Base-by-base conservation (phyloP, 2,888 invertebrate species). In the Pelosia muscerda region DNA sequence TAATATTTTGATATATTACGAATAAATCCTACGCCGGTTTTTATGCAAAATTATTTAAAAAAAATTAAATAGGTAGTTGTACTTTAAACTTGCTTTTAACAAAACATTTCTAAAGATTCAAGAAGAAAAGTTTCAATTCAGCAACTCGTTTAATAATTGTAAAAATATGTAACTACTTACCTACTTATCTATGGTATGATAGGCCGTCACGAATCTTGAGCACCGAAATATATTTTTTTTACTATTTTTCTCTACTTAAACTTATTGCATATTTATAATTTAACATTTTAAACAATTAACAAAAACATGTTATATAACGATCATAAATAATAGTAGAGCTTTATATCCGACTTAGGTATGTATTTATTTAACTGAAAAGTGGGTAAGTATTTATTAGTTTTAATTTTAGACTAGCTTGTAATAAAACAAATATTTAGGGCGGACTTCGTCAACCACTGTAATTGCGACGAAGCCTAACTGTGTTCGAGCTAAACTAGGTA, bases 141-240 rank as follows among this genome's bases (percentile, higher is more conserved):
- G 49, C 49, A 49, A 49, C n/a, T 49, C 49, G 19, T 49, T 49
- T 49, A 49, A 49, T 49, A 49, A n/a, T 49, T 49, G n/a, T 49
- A 49, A n/a, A 42, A 42, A 42, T 19, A 15, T 6, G 2, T 42
- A n/a, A n/a, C n/a, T n/a, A 42, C 19, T 6, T 42, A 42, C 19
- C 42, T 42, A 42, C 19, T 42, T 42, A 42, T 19, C 42, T n/a
- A 49, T 49, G 49, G 8, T 38, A n/a, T 49, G n/a, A 2, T 49
- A 49, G 9, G 8, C 49, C 49, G n/a, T 49, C 49, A 49, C 49
- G 49, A 49, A 49, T 49, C 49, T 49, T 49, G n/a, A 49, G 49
- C 49, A 49, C 49, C 9, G n/a, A 49, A 49, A 49, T 42, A 13
- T 49, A n/a, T 49, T n/a, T 49, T n/a, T 49, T 49, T 49, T 19